These are phyloP conservation scores for Pseudococcus viburni DNA, from an alignment of 2,888 invertebrate species.

Conservation along the genomic window DNA sequence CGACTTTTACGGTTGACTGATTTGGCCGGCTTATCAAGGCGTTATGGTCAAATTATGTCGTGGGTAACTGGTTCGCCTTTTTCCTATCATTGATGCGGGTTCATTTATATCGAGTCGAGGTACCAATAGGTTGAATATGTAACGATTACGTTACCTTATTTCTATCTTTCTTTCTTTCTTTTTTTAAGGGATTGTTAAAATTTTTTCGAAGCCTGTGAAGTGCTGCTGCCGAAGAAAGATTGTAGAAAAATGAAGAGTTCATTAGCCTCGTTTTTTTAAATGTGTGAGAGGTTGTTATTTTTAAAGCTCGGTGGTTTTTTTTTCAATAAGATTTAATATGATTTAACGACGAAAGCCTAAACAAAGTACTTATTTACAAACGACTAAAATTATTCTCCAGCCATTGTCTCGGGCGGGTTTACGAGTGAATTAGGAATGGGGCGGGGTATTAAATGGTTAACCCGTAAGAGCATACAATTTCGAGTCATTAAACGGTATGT, in stretches of 20 bases:
- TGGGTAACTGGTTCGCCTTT: conserved; percentile 38
- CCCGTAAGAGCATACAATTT: conserved; percentile 43
- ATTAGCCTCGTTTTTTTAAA: no score
- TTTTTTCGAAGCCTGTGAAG: not conserved
- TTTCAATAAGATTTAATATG: conserved; percentile 11
- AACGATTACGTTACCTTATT: conserved; percentile 34
- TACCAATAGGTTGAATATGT: conserved; percentile 28
- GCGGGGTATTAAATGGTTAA: conserved; percentile 22
- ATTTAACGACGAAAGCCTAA: conserved; percentile 46
- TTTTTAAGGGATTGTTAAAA: conserved; percentile 27
- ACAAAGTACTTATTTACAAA: conserved; percentile 49
- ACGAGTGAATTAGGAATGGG: not conserved
- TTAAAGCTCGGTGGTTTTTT: not conserved
- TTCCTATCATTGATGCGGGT: conserved; percentile 47
- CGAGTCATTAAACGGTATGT: conserved; percentile 49
- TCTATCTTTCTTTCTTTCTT: not conserved
- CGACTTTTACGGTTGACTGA: conserved; percentile 47
- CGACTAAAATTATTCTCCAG: conserved; percentile 26
- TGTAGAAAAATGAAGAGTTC: no score
- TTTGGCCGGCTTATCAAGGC: conserved; percentile 36
- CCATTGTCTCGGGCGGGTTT: not conserved
- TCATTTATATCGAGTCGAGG: conserved; percentile 21
- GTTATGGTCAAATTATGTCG: conserved; percentile 49
- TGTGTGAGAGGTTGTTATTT: conserved; percentile 7
- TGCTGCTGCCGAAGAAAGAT: no score